Base-by-base conservation (phyloP, 1,140 invertebrate species). In the Musca vetustissima region DNA sequence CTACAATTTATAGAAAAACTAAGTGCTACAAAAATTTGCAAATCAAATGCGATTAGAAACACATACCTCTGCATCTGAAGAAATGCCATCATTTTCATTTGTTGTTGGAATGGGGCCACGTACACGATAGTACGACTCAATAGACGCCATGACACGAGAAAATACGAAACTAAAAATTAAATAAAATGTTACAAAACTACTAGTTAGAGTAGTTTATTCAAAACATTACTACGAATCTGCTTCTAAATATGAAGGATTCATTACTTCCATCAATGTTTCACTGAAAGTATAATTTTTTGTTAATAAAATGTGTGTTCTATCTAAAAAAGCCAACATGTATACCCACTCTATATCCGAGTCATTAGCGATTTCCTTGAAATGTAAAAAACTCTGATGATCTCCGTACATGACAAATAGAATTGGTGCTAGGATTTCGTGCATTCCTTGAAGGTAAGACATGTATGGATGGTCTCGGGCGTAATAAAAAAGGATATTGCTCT, bases 391-490 rank as follows among this genome's bases (percentile, higher is more conserved):
- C 75, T 90, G 87, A 70, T 89, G 89, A 82, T 93, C 92, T 74
- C 85, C 87, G 75, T 91, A 87, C 21, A 93, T 80, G 6, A 93
- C 90, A 78, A 90, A 92, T 47, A 93, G 83, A 48, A 93, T 78
- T 0, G 92, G 92, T 8, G 91, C 92, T 61, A 93, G 80, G 64
- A 93, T 86, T 80, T 93, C 92, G 81, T 93, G 92, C 92, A 93
- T 93, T n/a, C 92, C 92, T 85, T 93, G 92, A 70, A 89, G 83
- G 77, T 93, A 93, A 24, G 89, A 90, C 67, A 93, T 85, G 24
- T 88, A 83, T 0, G 91, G 85, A 82, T 92, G 88, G 65, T 90
- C 85, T 49, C 91, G 86, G 1, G 91, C 90, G 85, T 91, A 93
- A 76, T 88, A 87, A 80, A 92, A 91, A 0, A 83, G 55, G 22